Evolutionary conservation across 2,113 vertebrate species (phyloP), one percentile per base, ranked within the genome.

Genomic region (Dipodomys merriami): DNA sequence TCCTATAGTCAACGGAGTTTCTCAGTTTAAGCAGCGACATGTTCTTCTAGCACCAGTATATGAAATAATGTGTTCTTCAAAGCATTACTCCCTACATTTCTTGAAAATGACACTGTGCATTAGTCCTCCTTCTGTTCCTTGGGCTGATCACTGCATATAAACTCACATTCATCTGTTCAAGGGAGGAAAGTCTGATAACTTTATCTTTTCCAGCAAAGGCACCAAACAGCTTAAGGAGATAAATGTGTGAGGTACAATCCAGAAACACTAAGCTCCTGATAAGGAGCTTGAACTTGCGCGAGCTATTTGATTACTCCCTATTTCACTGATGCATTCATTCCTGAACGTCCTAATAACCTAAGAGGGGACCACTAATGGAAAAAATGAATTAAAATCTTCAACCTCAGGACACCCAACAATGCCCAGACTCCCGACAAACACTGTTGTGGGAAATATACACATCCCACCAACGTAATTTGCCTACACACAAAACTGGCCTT

Each of bases 351-450:
- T 91, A 92, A 96, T 95, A 85, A 91, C 53, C 74, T 92, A 91
- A 88, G 88, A 88, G 91, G 79, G 53, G 93, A 83, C 78, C 92
- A 65, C 53, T 77, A 76, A 91, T 53, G 29, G 23, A 93, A 22
- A 78, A 88, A 57, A 94, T 81, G 46, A 84, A 95, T 95, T 86
- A 95, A 88, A 92, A 93, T 83, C 46, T 77, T 33, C 79, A 57
- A 35, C 76, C 80, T 30, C 10, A 20, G 79, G n/a, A 39, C 35
- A 91, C 13, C 35, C 67, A 86, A 93, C 33, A 95, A 84, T 78
- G 30, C 78, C 65, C 44, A 65, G 18, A 44, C 68, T 74, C 62
- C 22, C 11, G 72, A 64, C 94, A 69, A 83, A 88, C 90, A 39
- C 39, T 39, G 39, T 94, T 96, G 76, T 88, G 33, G 62, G 90